These are phyloP conservation scores for Smittia aterrima DNA, from an alignment of 2,888 invertebrate species.

Conservation along the genomic window DNA sequence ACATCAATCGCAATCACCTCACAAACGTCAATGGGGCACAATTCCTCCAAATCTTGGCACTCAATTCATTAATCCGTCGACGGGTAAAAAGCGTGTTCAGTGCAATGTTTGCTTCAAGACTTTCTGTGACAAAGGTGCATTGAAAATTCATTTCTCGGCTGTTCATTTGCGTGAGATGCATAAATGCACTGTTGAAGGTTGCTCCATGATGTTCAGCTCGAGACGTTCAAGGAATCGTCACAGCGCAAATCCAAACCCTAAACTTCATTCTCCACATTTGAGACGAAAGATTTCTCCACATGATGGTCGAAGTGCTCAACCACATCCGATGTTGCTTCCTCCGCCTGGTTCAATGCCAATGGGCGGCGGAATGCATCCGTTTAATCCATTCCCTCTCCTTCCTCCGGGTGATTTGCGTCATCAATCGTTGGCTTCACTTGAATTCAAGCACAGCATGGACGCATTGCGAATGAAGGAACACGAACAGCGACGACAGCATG, in stretches of 20 bases:
- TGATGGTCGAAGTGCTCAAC: conserved; percentile 85
- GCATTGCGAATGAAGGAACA: conserved; percentile 49
- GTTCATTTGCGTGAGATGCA: conserved; percentile 99
- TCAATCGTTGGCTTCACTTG: conserved; percentile 57
- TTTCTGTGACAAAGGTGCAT: conserved; percentile 98
- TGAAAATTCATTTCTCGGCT: conserved; percentile 98
- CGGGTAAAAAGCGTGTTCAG: conserved; percentile 94
- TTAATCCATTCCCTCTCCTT: conserved; percentile 74
- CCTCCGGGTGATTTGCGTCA: conserved; percentile 69
- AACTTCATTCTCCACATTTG: conserved; percentile 92
- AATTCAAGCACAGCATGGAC: conserved; percentile 61
- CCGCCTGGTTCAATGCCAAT: conserved; percentile 56
- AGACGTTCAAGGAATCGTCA: conserved; percentile 92
- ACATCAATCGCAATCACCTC: conserved; percentile 68
- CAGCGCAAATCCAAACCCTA: conserved; percentile 97
- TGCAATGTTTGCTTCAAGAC: conserved; percentile 98
- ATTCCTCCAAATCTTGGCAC: conserved; percentile 81
- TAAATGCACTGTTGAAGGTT: conserved; percentile 97
- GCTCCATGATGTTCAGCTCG: conserved; percentile 99
- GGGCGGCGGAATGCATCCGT: conserved; percentile 68
- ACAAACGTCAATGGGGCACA: conserved; percentile 78
- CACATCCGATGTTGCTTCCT: conserved; percentile 76
- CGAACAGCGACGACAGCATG: conserved; percentile 46
- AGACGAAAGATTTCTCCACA: conserved; percentile 92
- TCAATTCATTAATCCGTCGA: conserved; percentile 87